Evolutionary conservation across 2,113 vertebrate species (phyloP).

Genomic region (Apteryx owenii): DNA sequence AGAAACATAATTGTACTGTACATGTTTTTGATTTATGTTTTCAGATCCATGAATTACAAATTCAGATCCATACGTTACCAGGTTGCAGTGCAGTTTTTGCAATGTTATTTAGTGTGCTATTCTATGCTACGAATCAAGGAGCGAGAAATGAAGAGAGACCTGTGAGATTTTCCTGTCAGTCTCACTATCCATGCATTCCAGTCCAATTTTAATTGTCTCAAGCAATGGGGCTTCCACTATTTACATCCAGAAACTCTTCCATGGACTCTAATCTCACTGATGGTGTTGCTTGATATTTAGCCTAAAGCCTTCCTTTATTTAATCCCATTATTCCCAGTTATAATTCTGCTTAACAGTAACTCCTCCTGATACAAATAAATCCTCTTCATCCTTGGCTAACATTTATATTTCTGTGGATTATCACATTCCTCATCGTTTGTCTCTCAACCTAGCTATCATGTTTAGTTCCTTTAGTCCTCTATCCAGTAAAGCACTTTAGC

Average conservation of each 20-base stretch:
- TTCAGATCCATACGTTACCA: background rate
- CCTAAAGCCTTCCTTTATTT: conserved; percentile 51
- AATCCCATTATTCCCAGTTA: conserved; percentile 39
- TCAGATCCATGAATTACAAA: background rate
- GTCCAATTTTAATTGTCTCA: conserved; percentile 11
- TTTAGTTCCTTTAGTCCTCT: background rate
- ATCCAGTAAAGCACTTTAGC: conserved; percentile 4
- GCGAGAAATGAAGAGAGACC: background rate
- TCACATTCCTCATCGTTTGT: conserved; percentile 55
- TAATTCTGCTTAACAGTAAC: conserved; percentile 23
- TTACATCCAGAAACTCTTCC: background rate
- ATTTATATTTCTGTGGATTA: conserved; percentile 61
- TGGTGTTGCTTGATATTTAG: conserved; percentile 18
- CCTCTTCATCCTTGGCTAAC: conserved; percentile 36
- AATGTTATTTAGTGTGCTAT: background rate
- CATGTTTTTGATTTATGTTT: background rate
- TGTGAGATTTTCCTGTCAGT: background rate
- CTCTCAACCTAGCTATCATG: conserved; percentile 17
- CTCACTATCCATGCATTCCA: background rate
- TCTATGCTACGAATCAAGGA: background rate
- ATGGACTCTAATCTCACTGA: background rate
- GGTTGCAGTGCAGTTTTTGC: background rate
- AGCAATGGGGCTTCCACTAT: background rate
- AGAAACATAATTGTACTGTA: background rate
- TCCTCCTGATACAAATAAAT: conserved; percentile 62